A percentile compares a stretch with the other conserved stretches of the same genome.
phyloP scores from a whole-genome alignment of 2,113 vertebrate species.

The Pomatostomus ruficeps region DNA sequence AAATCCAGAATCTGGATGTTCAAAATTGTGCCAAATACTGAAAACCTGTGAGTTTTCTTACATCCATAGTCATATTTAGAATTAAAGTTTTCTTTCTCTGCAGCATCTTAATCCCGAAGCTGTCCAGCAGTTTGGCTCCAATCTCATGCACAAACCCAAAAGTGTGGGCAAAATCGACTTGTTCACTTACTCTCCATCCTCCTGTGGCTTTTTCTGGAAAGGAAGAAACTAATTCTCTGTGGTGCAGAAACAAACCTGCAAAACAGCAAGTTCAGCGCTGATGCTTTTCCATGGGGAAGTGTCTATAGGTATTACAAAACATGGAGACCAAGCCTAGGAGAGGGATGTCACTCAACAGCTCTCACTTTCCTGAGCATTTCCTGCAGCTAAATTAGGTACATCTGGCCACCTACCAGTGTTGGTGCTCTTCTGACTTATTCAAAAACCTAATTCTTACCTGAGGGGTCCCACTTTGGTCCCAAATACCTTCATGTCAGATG shows the following conservation, averaged over 20 bases:
- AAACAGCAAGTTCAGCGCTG: not conserved
- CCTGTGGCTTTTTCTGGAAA: not conserved
- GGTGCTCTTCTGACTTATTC: not conserved
- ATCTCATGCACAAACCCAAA: not conserved
- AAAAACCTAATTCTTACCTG: not conserved
- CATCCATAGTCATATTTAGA: not conserved
- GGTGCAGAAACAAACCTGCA: not conserved
- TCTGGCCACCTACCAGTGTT: accelerated
- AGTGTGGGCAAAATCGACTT: not conserved
- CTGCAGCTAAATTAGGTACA: not conserved
- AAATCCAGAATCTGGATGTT: not conserved
- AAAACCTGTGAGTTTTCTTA: not conserved
- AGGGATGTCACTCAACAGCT: not conserved
- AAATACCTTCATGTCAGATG: accelerated
- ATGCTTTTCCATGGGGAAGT: accelerated
- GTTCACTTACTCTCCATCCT: not conserved
- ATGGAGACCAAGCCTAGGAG: not conserved
- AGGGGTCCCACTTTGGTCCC: not conserved
- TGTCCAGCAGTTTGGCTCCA: not conserved
- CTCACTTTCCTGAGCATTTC: not conserved
- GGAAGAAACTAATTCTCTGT: not conserved
- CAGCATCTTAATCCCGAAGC: not conserved
- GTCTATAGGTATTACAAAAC: not conserved
- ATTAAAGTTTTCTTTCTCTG: not conserved
- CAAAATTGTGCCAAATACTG: not conserved